These are phyloP conservation scores for Sycophila texana DNA, from an alignment of 2,888 invertebrate species.

Conservation along the genomic window DNA sequence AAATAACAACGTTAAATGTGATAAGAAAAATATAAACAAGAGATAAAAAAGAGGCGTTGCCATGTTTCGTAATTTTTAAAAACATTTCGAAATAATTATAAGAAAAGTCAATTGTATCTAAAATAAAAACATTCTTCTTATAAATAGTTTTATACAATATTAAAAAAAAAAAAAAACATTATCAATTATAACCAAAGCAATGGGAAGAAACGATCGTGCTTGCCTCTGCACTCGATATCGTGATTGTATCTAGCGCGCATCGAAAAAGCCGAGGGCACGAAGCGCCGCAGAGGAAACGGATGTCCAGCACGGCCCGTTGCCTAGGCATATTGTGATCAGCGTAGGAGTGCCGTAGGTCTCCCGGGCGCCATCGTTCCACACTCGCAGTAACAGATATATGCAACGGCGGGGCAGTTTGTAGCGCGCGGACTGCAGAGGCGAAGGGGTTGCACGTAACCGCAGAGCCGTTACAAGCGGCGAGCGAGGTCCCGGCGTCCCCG, in stretches of 20 bases:
- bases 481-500: slow-evolving; percentile 60
- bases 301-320: neutral
- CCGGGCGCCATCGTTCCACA: slow-evolving; percentile 66
- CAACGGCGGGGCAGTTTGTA: slow-evolving; percentile 17
- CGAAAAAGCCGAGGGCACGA: neutral
- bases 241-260: neutral
- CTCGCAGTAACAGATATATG: neutral
- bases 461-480: slow-evolving; percentile 59
- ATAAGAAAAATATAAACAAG: too few relatives aligned
- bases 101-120: neutral
- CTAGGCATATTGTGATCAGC: slow-evolving; percentile 45
- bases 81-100: neutral
- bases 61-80: too few relatives aligned
- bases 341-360: slow-evolving; percentile 59
- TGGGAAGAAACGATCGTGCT: neutral
- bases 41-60: too few relatives aligned
- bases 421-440: neutral
- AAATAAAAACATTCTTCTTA: too few relatives aligned
- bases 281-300: neutral
- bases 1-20: too few relatives aligned
- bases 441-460: slow-evolving; percentile 59
- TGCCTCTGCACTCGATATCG: neutral
- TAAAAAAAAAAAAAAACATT: too few relatives aligned
- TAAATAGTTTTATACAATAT: too few relatives aligned
- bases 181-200: neutral